Percentiles rank a stretch among this genome's conserved stretches.
Conservation (phyloP, 2,797 vertebrate species). For the Selene dorsalis region DNA sequence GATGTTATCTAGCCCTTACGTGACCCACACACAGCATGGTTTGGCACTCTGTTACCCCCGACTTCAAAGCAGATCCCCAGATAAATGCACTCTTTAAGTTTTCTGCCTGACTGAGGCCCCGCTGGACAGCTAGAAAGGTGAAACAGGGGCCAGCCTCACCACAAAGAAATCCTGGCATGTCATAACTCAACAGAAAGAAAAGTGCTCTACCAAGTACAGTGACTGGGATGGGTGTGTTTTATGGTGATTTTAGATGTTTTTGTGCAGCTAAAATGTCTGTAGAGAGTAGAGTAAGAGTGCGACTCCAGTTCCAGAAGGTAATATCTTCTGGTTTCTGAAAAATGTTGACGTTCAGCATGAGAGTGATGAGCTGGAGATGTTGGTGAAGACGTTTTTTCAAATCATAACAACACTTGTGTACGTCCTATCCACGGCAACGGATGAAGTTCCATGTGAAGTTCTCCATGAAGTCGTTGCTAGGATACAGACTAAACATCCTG, state of each 20-base stretch:
- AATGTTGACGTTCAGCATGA: too few relatives aligned
- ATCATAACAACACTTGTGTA: too few relatives aligned
- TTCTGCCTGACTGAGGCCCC: conserved; percentile 33
- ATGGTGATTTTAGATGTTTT: background rate
- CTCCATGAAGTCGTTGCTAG: too few relatives aligned
- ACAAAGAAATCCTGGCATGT: conserved; percentile 20
- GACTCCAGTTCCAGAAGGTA: too few relatives aligned
- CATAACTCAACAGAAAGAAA: conserved; percentile 18
- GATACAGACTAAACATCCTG: too few relatives aligned
- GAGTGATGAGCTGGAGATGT: too few relatives aligned
- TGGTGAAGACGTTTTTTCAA: too few relatives aligned
- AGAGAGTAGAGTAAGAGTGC: too few relatives aligned
- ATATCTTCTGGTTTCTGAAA: too few relatives aligned
- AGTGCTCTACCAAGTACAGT: background rate
- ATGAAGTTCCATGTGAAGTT: too few relatives aligned
- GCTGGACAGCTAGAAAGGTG: conserved; percentile 26
- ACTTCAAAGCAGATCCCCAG: conserved; percentile 44
- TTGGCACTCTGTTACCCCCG: background rate
- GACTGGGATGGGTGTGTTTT: conserved; percentile 5
- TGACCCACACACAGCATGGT: conserved; percentile 47
- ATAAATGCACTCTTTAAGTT: conserved; percentile 53
- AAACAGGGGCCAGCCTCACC: conserved; percentile 2
- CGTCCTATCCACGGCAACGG: too few relatives aligned
- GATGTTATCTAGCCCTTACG: background rate
- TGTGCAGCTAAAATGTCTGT: too few relatives aligned